Evolutionary conservation across 2,113 vertebrate genomes (phyloP).

Genomic region (Austrofundulus limnaeus): DNA sequence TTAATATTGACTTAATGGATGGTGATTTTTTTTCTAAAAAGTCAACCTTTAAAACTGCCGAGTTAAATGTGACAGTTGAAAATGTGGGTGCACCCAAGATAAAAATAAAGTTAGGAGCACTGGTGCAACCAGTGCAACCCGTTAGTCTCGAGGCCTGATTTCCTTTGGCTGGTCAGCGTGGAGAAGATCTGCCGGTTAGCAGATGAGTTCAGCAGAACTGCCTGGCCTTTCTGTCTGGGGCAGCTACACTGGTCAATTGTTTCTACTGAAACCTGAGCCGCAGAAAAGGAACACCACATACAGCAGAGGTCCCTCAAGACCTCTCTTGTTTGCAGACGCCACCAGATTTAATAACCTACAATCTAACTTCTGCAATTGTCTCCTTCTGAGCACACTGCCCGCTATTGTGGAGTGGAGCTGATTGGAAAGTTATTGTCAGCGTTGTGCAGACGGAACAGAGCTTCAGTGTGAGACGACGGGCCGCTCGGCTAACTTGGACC

Average conservation of each 20-base stretch:
- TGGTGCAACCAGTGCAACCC: too few species aligned
- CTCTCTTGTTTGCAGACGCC: conserved; percentile 62
- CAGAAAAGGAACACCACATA: conserved; percentile 83
- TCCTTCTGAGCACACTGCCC: conserved; percentile 39
- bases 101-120: too few species aligned
- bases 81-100: too few species aligned
- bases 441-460: conserved; percentile 28
- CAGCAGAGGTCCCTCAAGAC: conserved; percentile 69
- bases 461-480: conserved; percentile 5
- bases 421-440: conserved; percentile 46
- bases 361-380: conserved; percentile 60
- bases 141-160: too few species aligned
- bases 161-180: conserved; percentile 76
- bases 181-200: conserved; percentile 79
- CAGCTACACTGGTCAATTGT: conserved; percentile 86
- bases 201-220: conserved; percentile 89
- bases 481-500: neutral
- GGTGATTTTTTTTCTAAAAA: too few species aligned
- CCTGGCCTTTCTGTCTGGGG: conserved; percentile 85
- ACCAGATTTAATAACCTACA: conserved; percentile 68
- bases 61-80: too few species aligned
- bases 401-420: conserved; percentile 35
- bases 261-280: conserved; percentile 90
- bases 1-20: too few species aligned
- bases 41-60: too few species aligned